Conservation (phyloP, 2,888 invertebrate genomes). For the Alloplasta piceator region DNA sequence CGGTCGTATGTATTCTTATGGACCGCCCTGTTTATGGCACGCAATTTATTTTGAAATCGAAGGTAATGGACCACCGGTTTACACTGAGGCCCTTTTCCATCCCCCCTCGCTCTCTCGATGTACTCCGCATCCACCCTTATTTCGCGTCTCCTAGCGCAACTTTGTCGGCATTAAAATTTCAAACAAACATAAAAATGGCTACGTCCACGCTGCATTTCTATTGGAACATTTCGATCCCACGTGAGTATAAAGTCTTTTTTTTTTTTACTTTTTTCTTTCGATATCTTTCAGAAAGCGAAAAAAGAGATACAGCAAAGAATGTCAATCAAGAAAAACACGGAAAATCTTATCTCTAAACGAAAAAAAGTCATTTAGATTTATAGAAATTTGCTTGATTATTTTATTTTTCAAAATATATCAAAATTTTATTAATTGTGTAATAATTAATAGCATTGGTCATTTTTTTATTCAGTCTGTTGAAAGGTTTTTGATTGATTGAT, state of each 20-base stretch:
- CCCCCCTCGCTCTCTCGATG: conserved; percentile 27
- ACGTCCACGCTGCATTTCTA: conserved; percentile 75
- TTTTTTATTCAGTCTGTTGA: no score
- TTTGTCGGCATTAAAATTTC: conserved; percentile 81
- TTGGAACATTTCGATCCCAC: conserved; percentile 71
- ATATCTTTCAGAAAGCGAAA: background rate
- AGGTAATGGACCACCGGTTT: conserved; percentile 82
- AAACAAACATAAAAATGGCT: conserved; percentile 78
- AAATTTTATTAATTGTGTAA: no score
- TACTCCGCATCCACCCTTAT: conserved; percentile 27
- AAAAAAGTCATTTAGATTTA: no score
- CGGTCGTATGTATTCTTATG: conserved; percentile 82
- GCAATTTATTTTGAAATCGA: conserved; percentile 83
- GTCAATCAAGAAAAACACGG: background rate
- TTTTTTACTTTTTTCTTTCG: background rate
- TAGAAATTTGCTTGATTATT: no score
- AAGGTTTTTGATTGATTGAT: no score
- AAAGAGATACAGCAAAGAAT: background rate
- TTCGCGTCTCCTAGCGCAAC: conserved; percentile 23
- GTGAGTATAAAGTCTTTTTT: no score
- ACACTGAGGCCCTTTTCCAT: conserved; percentile 70
- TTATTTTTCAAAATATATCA: no score
- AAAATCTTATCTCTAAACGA: background rate
- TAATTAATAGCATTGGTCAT: no score
- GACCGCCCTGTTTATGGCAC: conserved; percentile 82